Evolutionary conservation across 2,113 vertebrate genomes (phyloP).

Genomic region (Castor canadensis): DNA sequence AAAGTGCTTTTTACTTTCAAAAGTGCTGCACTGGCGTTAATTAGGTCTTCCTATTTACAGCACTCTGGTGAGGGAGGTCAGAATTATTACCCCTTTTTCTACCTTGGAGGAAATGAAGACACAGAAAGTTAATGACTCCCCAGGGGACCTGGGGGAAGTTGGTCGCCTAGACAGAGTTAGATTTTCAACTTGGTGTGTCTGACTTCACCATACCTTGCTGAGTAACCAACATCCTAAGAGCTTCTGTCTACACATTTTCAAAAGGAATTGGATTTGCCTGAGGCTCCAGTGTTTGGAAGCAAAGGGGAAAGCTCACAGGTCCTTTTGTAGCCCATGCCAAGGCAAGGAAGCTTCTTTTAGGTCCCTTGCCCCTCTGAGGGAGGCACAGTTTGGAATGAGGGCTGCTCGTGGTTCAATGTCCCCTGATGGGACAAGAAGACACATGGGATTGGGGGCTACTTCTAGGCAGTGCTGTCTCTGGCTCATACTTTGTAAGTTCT

Average conservation of each 20-base stretch:
- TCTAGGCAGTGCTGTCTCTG: not conserved
- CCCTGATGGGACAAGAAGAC: not conserved
- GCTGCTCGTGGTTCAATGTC: not conserved
- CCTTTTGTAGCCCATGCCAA: not conserved
- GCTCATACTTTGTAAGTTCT: not conserved
- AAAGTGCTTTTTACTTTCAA: constrained; percentile 68
- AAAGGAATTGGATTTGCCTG: not conserved
- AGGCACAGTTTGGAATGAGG: not conserved
- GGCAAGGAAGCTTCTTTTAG: not conserved
- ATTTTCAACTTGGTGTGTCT: constrained; percentile 33
- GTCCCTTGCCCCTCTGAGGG: rapidly evolving
- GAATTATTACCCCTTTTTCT: constrained; percentile 43
- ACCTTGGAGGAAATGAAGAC: constrained; percentile 70
- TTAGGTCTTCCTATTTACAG: constrained; percentile 55
- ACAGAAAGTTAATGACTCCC: constrained; percentile 66
- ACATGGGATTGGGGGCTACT: rapidly evolving
- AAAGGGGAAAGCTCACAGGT: not conserved
- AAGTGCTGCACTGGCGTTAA: constrained; percentile 41
- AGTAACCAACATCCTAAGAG: not conserved
- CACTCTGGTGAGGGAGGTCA: constrained; percentile 47
- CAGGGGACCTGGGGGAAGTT: constrained; percentile 47
- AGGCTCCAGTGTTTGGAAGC: not conserved
- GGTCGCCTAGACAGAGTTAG: constrained; percentile 24
- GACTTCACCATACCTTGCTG: not conserved
- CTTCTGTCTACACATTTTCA: not conserved